Conservation (phyloP, 2,888 invertebrate species). For the Hemithea aestivaria region DNA sequence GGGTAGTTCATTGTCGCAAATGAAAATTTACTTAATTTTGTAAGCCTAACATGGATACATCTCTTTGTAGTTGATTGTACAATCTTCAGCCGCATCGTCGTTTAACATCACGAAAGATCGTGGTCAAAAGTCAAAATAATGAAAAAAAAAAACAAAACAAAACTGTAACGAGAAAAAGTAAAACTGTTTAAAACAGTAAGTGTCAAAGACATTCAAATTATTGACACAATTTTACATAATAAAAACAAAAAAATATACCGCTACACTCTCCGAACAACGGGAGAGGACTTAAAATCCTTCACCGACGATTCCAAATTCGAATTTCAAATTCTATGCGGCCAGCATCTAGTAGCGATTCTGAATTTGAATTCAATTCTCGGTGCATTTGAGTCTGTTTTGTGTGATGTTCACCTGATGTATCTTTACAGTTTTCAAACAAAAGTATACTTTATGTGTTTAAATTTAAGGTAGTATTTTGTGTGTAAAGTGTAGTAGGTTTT, state of each 20-base stretch:
- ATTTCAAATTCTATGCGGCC: constrained; percentile 71
- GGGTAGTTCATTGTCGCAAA: too few relatives aligned
- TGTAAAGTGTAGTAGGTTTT: constrained; percentile 58
- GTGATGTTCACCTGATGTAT: constrained; percentile 44
- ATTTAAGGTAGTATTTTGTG: constrained; percentile 44
- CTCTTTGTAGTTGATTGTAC: too few relatives aligned
- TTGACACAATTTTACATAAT: constrained; percentile 55
- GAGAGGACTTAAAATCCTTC: constrained; percentile 75
- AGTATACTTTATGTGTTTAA: constrained; percentile 33
- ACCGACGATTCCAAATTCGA: constrained; percentile 71
- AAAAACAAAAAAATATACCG: constrained; percentile 66
- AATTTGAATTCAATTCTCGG: constrained; percentile 50
- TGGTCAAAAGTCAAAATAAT: constrained; percentile 10
- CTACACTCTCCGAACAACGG: constrained; percentile 69
- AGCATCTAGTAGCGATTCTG: constrained; percentile 42
- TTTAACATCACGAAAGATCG: too few relatives aligned
- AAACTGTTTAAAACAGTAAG: too few relatives aligned
- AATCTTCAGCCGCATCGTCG: too few relatives aligned
- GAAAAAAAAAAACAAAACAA: constrained; percentile 22
- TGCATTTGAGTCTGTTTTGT: constrained; percentile 51
- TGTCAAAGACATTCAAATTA: constrained; percentile 36
- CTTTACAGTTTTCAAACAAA: constrained; percentile 35
- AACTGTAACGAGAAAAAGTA: too few relatives aligned
- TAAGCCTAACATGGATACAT: too few relatives aligned
- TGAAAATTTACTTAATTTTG: too few relatives aligned